Evolutionary conservation across 1,140 invertebrate genomes (phyloP).

Genomic region (Pachypeltis micranthus): DNA sequence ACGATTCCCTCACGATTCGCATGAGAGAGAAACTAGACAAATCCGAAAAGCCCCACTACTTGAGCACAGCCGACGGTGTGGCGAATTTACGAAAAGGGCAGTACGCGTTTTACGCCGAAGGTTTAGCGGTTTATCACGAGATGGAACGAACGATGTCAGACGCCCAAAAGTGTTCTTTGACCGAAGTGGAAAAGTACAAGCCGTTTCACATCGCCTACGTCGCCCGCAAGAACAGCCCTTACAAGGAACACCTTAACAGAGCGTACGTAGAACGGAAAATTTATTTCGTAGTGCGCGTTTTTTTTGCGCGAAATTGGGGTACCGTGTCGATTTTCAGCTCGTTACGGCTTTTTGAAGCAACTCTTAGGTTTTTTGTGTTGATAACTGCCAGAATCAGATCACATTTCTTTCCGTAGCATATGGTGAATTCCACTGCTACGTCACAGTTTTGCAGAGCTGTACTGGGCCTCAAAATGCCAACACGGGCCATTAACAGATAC

Average conservation of each 20-base stretch:
- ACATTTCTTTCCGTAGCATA: no score
- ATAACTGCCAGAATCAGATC: no score
- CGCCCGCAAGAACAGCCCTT: slow-evolving; percentile 12
- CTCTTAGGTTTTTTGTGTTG: no score
- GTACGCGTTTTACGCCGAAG: slow-evolving; percentile 15
- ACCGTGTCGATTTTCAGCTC: no score
- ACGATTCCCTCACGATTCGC: slow-evolving; percentile 6
- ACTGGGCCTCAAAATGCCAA: no score
- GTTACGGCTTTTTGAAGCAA: no score
- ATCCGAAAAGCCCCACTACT: slow-evolving; percentile 1
- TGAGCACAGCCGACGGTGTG: slow-evolving; percentile 3
- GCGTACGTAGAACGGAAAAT: background rate
- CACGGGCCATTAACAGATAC: no score
- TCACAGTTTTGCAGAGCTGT: no score
- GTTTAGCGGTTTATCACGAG: slow-evolving; percentile 12
- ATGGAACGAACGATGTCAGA: slow-evolving; percentile 4
- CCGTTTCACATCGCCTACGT: slow-evolving; percentile 14
- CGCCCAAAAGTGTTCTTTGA: slow-evolving; percentile 10
- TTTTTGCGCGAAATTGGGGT: no score
- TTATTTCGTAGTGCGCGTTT: background rate
- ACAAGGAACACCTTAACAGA: slow-evolving; percentile 17
- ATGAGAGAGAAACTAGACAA: slow-evolving; percentile 8
- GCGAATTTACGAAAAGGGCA: slow-evolving; percentile 14
- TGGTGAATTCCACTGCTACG: no score
- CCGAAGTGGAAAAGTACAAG: slow-evolving; percentile 14